phyloP scores from a whole-genome alignment of 1,140 invertebrate species.

The Holotrichia oblita region DNA sequence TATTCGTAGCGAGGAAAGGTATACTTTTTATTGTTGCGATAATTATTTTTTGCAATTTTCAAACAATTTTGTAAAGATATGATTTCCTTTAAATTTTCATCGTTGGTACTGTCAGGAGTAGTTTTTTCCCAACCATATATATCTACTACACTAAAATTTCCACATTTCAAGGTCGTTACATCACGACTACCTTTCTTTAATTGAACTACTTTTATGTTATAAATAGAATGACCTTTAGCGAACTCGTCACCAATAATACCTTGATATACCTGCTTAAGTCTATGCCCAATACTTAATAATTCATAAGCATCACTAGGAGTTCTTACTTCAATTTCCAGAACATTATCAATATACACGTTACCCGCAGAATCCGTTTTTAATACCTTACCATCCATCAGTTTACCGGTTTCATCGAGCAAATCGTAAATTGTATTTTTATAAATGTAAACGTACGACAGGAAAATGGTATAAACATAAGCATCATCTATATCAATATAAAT shows the following conservation, averaged over 20 bases:
- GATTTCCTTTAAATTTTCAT: not conserved
- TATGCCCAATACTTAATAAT: not conserved
- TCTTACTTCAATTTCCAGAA: not conserved
- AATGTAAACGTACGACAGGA: not conserved
- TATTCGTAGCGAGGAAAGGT: not conserved
- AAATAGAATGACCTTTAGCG: not conserved
- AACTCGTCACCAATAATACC: not conserved
- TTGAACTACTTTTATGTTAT: not conserved
- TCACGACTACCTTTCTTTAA: not conserved
- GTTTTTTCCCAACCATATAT: not conserved
- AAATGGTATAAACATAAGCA: not conserved
- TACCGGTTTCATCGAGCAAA: not conserved
- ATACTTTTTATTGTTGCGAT: not conserved
- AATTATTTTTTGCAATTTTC: not conserved
- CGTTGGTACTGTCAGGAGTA: not conserved
- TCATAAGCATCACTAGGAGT: not conserved
- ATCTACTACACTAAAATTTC: not conserved
- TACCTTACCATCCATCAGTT: not conserved
- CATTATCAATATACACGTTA: not conserved
- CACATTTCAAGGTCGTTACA: not conserved
- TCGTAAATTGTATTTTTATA: not conserved
- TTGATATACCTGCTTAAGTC: not conserved
- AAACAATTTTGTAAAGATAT: not conserved
- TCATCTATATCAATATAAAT: not conserved
- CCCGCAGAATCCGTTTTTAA: not conserved